Base-by-base conservation (phyloP, 2,113 vertebrate species). In the Gasterosteus aculeatus region DNA sequence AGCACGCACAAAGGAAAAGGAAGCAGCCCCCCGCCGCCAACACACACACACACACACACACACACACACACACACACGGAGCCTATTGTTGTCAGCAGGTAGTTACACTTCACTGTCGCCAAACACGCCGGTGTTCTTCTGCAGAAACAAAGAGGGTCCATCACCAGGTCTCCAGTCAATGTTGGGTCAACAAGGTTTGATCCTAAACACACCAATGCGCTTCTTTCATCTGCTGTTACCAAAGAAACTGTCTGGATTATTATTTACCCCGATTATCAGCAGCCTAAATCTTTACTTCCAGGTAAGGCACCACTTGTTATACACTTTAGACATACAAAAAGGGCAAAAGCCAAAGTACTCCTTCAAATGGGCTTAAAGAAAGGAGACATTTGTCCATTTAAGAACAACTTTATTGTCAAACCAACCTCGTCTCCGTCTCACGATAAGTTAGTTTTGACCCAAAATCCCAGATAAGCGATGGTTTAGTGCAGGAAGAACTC, bases 1-100 rank as follows among this genome's bases (percentile, higher is more conserved):
- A 80, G 69, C 75, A 47, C 76, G 66, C 42, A 72, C 77, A 80
- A 71, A 84, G 78, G 69, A 33, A 26, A 77, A 68, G 42, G 77
- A 74, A 80, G 47, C 58, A 68, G 41, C 38, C 57, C 60, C 11
- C 22, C 22, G 1, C 22, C 22, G 22, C 22, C 22, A 26, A 38
- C 35, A 38, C 33, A 33, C 33, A 33, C 33, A 33, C 33, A 33
- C 33, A 38, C 35, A 38, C 33, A 33, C 33, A 33, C 33, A 33
- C 33, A 33, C 33, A 33, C 33, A 33, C 61, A 68, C 35, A 4
- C 39, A 62, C 70, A 77, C 70, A 77, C 16, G 8, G 67, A 22
- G n/a, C 3, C 22, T n/a, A 53, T 10, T 64, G 83, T 15, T 54
- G 69, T 77, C 82, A 65, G 81, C 78, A 35, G 2, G 46, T 7